Base-by-base conservation (phyloP, 2,888 invertebrate species). In the Diadromus collaris region DNA sequence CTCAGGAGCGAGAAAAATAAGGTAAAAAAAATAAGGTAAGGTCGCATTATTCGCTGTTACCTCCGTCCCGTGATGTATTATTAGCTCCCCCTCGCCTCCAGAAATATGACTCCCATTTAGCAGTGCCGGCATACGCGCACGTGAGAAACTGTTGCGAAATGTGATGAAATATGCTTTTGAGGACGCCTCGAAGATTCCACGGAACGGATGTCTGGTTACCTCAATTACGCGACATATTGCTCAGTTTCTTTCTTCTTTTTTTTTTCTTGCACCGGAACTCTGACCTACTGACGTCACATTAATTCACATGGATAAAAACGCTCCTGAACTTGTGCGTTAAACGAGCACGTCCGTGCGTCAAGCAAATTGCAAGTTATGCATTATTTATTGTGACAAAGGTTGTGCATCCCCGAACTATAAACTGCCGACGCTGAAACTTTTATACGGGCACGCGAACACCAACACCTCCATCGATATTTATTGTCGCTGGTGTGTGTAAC, bases 81-180 rank as follows among this genome's bases (percentile, higher is more conserved):
- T 74, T 73, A 73, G 69, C 63, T 64, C 61, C 51, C 60, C 41
- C 64, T 51, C 58, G 21, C 51, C 70, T 56, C 63, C 32, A 68
- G 67, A 73, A 78, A 80, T 81, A 81, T 81, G 78, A 71, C 60
- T 56, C 58, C 81, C 80, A 81, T 81, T 81, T 81, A 80, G 70
- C 72, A 78, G 72, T 58, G 80, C 75, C 56, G 78, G 80, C 73
- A 63, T 81, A 76, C 68, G 70, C 65, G 73, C 81, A 76, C 73
- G 80, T 81, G 80, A 81, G 80, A 78, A 78, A 81, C 67, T 73
- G 80, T 70, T 68, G 80, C 76, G 63, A 80, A 78, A 80, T 74
- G 73, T 71, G 73, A 75, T 81, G 72, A 81, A 80, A 76, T 78
- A 73, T 81, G 67, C 61, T 65, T 64, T 72, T n/a, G 34, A 67